phyloP scores from a whole-genome alignment of 2,888 invertebrate species.

The Cataglyphis rosenhaueri region DNA sequence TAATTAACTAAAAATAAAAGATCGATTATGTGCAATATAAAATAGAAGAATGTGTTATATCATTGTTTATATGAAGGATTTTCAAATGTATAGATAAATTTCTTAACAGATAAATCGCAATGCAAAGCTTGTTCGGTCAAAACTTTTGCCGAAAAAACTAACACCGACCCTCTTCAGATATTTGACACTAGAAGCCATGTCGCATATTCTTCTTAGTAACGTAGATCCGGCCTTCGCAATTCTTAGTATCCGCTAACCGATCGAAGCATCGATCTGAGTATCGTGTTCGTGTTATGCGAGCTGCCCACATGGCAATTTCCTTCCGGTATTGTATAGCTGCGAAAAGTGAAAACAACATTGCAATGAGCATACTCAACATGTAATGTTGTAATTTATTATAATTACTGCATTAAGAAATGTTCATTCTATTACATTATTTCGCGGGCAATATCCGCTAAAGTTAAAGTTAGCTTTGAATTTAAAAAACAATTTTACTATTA shows the following conservation, averaged over 20 bases:
- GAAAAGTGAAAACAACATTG: slow-evolving; percentile 44
- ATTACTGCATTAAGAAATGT: slow-evolving; percentile 15
- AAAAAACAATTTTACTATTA: not conserved
- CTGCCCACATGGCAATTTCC: slow-evolving; percentile 66
- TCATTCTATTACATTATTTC: not conserved
- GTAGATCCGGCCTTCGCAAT: slow-evolving; percentile 56
- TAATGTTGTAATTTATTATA: slow-evolving; percentile 14
- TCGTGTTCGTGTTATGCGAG: slow-evolving; percentile 60
- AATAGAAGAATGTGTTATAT: not conserved
- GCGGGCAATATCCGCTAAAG: not conserved
- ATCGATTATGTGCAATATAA: not conserved
- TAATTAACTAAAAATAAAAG: not conserved
- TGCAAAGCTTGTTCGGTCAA: slow-evolving; percentile 12
- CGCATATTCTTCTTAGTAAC: slow-evolving; percentile 58
- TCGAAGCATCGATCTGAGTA: slow-evolving; percentile 69
- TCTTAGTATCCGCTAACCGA: slow-evolving; percentile 60
- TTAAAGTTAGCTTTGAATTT: not conserved
- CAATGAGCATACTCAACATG: not conserved
- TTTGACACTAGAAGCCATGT: slow-evolving; percentile 74
- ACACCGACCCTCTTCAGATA: slow-evolving; percentile 64
- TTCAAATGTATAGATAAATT: not conserved
- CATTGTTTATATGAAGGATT: not conserved
- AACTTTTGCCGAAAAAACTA: slow-evolving; percentile 40
- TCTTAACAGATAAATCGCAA: slow-evolving; percentile 35
- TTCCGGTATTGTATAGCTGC: slow-evolving; percentile 52